phyloP scores from a whole-genome alignment of 2,113 vertebrate species.

The Pavo muticus region DNA sequence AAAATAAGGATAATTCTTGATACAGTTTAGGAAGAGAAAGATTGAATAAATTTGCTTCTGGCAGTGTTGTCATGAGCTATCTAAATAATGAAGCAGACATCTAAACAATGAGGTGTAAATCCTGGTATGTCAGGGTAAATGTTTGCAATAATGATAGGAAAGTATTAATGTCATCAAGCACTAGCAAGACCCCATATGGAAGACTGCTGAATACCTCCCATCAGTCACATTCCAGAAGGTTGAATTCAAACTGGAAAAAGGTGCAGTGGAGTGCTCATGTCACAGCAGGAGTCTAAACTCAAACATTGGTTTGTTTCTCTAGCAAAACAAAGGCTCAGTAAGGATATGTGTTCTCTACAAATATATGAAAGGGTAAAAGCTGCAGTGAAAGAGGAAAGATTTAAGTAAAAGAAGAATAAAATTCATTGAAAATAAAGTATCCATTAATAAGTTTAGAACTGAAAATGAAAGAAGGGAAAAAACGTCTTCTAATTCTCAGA shows the following conservation, averaged over 20 bases:
- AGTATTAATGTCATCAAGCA: not conserved
- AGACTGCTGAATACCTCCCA: not conserved
- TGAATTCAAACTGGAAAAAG: not conserved
- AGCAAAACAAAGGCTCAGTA: not conserved
- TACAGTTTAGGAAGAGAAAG: not conserved
- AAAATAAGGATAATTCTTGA: not conserved
- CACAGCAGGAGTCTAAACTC: not conserved
- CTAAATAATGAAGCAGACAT: not conserved
- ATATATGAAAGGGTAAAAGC: not conserved
- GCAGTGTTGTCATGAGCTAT: not conserved
- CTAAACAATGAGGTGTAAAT: slow-evolving; percentile 8
- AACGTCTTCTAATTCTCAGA: not conserved
- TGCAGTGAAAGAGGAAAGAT: not conserved
- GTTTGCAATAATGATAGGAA: not conserved
- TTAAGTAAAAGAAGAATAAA: not conserved
- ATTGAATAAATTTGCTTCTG: not conserved
- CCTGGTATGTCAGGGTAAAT: not conserved
- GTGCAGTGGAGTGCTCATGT: not conserved
- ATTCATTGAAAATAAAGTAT: not conserved
- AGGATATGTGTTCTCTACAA: not conserved
- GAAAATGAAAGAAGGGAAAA: not conserved
- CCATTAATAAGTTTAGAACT: not conserved
- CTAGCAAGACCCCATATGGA: not conserved
- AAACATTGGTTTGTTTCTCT: not conserved
- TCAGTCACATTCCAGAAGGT: not conserved